These are phyloP conservation scores for Phenganax marumi DNA, from an alignment of 92 coral and sea anemone genomes.

Conservation along the genomic window DNA sequence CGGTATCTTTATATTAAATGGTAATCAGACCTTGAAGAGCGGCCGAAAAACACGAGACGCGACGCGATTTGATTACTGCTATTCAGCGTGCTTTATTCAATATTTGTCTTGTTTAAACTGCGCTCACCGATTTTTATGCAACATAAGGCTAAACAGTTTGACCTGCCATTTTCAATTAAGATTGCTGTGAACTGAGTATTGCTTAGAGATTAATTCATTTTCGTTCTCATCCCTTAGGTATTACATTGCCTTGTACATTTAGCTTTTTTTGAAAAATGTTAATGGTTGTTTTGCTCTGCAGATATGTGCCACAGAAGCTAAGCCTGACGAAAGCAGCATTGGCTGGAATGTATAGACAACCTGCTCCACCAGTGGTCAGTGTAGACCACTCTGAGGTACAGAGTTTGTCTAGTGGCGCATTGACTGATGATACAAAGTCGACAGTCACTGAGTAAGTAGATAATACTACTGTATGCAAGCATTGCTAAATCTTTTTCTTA, in stretches of 20 bases:
- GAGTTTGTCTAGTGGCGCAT: constrained; percentile 90
- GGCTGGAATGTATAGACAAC: constrained; percentile 66
- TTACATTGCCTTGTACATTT: too few species aligned
- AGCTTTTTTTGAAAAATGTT: too few species aligned
- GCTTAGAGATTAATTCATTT: constrained; percentile 30
- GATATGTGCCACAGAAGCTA: constrained; percentile 61
- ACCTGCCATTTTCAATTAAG: constrained; percentile 37
- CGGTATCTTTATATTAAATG: constrained; percentile 43
- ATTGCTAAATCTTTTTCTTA: too few species aligned
- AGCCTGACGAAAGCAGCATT: constrained; percentile 48
- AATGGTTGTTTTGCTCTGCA: constrained; percentile 19
- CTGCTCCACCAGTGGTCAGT: constrained; percentile 78
- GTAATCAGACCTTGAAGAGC: constrained; percentile 28
- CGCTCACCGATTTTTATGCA: constrained; percentile 33
- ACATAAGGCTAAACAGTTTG: constrained; percentile 16
- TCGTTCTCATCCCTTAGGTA: not conserved
- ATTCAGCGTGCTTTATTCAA: constrained; percentile 8
- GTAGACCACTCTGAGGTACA: constrained; percentile 87
- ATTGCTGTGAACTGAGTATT: constrained; percentile 16
- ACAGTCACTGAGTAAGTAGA: constrained; percentile 71
- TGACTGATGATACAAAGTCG: constrained; percentile 92
- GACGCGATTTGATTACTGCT: constrained; percentile 30
- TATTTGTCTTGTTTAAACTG: constrained; percentile 49
- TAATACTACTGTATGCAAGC: not conserved
- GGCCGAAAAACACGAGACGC: constrained; percentile 26